phyloP scores from a whole-genome alignment of 2,797 vertebrate genomes.

The Acropternis orthonyx region DNA sequence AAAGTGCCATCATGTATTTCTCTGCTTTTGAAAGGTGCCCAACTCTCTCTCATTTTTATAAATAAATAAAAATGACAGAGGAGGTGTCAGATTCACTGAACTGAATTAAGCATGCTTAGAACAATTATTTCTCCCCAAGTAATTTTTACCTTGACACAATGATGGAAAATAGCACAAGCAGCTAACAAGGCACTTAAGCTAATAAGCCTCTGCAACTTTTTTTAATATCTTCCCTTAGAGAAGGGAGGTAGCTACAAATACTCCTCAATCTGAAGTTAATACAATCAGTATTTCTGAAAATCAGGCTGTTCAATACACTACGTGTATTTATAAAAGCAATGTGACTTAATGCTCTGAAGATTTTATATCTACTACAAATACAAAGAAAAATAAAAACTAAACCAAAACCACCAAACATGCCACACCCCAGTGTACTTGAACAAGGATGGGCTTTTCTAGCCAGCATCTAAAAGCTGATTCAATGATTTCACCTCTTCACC shows the following conservation, averaged over 20 bases:
- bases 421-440: not conserved
- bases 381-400: not conserved
- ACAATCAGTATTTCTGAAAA: not conserved
- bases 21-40: not conserved
- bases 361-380: constrained; percentile 19
- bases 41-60: not conserved
- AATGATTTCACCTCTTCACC: not conserved
- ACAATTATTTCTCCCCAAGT: constrained; percentile 38
- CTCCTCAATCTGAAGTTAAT: not conserved
- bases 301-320: not conserved
- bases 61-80: constrained; percentile 50
- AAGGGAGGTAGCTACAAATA: not conserved
- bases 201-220: constrained; percentile 11
- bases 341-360: not conserved
- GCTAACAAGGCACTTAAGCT: constrained; percentile 28
- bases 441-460: constrained; percentile 18
- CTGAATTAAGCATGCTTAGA: constrained; percentile 23
- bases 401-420: not conserved
- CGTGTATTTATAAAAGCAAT: not conserved
- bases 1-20: not conserved
- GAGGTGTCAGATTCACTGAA: constrained; percentile 14
- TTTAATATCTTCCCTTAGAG: not conserved
- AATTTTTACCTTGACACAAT: constrained; percentile 26
- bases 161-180: constrained; percentile 29
- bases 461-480: not conserved